phyloP scores from a whole-genome alignment of 2,113 vertebrate species.

The Heterochromis multidens region DNA sequence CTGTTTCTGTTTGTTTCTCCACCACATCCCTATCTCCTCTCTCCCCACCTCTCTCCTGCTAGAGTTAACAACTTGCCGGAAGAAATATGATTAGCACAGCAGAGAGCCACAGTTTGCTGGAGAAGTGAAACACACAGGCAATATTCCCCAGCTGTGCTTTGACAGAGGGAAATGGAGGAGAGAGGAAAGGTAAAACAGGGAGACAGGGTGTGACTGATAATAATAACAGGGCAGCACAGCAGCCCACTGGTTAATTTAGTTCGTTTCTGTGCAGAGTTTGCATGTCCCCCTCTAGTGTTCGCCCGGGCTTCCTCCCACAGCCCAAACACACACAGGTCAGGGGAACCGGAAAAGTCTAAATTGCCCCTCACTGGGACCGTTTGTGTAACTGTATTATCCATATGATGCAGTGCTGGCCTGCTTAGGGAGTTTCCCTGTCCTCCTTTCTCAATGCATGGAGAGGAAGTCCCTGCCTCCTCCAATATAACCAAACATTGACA shows the following conservation, averaged over 20 bases:
- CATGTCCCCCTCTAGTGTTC: conserved; percentile 1
- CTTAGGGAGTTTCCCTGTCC: neutral
- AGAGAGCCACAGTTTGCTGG: conserved; percentile 44
- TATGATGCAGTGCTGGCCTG: neutral
- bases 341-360: conserved; percentile 5
- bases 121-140: conserved; percentile 28
- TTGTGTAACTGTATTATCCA: conserved; percentile 15
- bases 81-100: conserved; percentile 66
- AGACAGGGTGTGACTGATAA: conserved; percentile 37
- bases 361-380: conserved; percentile 20
- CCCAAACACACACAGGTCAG: conserved; percentile 22
- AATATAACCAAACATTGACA: neutral
- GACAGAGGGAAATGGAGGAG: conserved; percentile 23
- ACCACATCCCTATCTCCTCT: neutral
- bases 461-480: neutral
- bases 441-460: conserved; percentile 18
- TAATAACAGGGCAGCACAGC: conserved; percentile 33
- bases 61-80: conserved; percentile 49
- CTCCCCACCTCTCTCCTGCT: neutral
- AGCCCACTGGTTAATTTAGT: conserved; percentile 39
- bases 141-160: conserved; percentile 32
- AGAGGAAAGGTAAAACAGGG: conserved; percentile 33
- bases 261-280: conserved; percentile 17
- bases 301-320: conserved; percentile 9
- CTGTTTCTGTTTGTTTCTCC: conserved; percentile 15